Percentiles rank a stretch among this genome's conserved stretches.
Evolutionary conservation across 1,140 invertebrate genomes (phyloP).

Genomic region (Atta colombica): DNA sequence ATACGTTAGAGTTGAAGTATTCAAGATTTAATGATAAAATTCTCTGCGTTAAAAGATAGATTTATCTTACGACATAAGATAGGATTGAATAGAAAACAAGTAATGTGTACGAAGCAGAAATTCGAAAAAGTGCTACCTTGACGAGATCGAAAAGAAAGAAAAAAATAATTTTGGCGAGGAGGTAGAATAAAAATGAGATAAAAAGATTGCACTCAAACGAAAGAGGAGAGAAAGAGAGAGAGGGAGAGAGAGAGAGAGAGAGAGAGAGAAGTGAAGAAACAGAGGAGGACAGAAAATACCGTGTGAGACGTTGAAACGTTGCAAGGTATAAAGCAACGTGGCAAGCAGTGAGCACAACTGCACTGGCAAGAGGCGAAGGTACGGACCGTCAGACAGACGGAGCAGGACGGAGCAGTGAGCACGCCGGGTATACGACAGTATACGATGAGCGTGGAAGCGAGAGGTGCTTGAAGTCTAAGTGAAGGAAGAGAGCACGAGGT

Average conservation of each 20-base stretch:
- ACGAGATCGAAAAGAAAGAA: constrained; percentile 33
- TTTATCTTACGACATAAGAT: not conserved
- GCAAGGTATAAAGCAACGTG: constrained; percentile 74
- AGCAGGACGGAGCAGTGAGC: not conserved
- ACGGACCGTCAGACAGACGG: constrained; percentile 66
- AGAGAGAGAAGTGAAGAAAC: constrained; percentile 21
- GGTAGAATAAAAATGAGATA: constrained; percentile 49
- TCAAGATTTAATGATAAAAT: not conserved
- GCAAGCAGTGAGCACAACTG: constrained; percentile 70
- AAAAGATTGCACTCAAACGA: constrained; percentile 61
- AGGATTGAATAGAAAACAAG: constrained; percentile 46
- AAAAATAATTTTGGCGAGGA: constrained; percentile 57
- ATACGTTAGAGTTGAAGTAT: not conserved
- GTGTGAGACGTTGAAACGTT: constrained; percentile 67
- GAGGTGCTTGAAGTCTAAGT: constrained; percentile 54
- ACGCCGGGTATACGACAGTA: constrained; percentile 53
- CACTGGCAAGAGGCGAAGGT: constrained; percentile 73
- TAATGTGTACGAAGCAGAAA: constrained; percentile 52
- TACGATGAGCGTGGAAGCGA: constrained; percentile 58
- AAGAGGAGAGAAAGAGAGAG: constrained; percentile 17
- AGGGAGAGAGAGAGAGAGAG: not conserved
- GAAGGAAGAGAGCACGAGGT: constrained; percentile 61
- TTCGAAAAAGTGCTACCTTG: constrained; percentile 47
- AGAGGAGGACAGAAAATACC: constrained; percentile 64
- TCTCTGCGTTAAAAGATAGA: not conserved